phyloP scores from a whole-genome alignment of 2,797 vertebrate genomes.

The Sternotherus odoratus region DNA sequence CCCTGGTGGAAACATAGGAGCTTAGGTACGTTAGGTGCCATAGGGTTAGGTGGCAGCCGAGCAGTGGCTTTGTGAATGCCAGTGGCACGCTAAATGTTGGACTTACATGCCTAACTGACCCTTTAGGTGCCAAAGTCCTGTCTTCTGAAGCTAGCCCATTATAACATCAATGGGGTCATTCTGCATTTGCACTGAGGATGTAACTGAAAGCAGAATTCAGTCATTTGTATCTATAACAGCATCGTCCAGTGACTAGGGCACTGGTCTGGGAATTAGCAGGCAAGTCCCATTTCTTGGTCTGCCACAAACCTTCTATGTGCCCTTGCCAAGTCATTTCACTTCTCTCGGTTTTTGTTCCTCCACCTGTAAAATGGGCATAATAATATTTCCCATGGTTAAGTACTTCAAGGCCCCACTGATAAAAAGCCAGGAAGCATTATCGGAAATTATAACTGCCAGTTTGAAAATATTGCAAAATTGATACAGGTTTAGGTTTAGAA shows the following conservation, averaged over 20 bases:
- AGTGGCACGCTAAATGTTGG: too few relatives aligned
- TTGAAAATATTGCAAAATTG: background rate
- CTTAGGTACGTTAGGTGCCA: background rate
- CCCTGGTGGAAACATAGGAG: too few relatives aligned
- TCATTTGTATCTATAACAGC: background rate
- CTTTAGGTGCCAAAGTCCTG: background rate
- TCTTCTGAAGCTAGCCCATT: background rate
- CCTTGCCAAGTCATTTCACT: background rate
- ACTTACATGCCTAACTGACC: too few relatives aligned
- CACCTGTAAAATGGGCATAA: background rate
- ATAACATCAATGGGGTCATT: background rate
- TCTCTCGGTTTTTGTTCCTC: background rate
- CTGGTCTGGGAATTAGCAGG: background rate
- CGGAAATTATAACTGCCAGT: background rate
- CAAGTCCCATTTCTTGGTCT: background rate
- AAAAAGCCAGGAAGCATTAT: background rate
- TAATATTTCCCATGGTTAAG: background rate
- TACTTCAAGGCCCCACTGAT: background rate
- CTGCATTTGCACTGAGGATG: background rate
- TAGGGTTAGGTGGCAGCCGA: background rate
- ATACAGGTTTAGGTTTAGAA: background rate
- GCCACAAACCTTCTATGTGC: background rate
- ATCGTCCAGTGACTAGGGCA: fast-evolving
- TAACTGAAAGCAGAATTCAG: fast-evolving
- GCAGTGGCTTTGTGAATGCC: background rate